Percentiles rank a stretch among this genome's conserved stretches.
Conservation (phyloP, 2,113 vertebrate genomes). For the Saguinus midas region DNA sequence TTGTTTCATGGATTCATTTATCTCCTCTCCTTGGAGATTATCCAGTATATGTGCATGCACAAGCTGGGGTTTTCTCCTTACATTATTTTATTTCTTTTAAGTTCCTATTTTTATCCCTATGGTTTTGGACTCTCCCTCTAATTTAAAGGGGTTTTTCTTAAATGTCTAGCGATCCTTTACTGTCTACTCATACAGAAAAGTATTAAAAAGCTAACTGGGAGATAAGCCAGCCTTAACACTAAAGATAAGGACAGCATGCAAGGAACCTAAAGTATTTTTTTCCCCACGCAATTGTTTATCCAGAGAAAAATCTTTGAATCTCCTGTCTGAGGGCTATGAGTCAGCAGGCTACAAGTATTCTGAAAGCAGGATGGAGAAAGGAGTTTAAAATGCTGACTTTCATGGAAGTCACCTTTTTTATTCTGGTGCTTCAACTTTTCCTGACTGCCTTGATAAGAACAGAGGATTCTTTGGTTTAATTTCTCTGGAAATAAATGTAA, state of each 20-base stretch:
- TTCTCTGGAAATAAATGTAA: not conserved
- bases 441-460: not conserved
- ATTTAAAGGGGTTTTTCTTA: not conserved
- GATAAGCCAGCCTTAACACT: not conserved
- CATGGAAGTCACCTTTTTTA: not conserved
- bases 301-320: constrained; percentile 31
- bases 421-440: not conserved
- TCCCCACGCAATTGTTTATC: not conserved
- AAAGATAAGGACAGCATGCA: not conserved
- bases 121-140: not conserved
- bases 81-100: not conserved
- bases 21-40: not conserved
- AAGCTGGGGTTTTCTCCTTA: not conserved
- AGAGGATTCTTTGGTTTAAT: not conserved
- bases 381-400: not conserved
- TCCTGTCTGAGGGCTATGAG: not conserved
- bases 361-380: constrained; percentile 2
- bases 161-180: not conserved
- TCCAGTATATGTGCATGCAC: not conserved
- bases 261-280: not conserved
- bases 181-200: not conserved
- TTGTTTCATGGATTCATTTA: not conserved
- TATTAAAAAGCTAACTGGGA: constrained; percentile 29
- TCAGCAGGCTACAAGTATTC: not conserved
- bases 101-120: not conserved